A percentile compares a stretch with the other conserved stretches of the same genome.
These are phyloP conservation scores for Halocynthia aurantium DNA, from an alignment of 23 tunicate genomes.

Conservation along the genomic window DNA sequence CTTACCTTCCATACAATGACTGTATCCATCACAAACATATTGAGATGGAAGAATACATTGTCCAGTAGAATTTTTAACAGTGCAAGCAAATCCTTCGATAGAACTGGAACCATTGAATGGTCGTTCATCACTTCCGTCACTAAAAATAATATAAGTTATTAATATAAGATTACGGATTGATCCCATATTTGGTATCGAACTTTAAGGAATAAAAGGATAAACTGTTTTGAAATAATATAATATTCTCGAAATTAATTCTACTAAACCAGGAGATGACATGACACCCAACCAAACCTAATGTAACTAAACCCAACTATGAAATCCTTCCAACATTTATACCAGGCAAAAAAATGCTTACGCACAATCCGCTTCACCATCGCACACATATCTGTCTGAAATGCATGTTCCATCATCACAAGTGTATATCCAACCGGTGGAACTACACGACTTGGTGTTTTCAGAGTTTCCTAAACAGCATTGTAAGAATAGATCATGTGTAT, in stretches of 20 bases:
- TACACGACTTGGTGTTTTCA: neutral
- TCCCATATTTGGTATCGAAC: neutral
- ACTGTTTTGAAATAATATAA: too few species aligned
- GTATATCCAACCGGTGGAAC: neutral
- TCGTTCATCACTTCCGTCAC: slow-evolving; percentile 6
- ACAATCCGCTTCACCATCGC: neutral
- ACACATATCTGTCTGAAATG: neutral
- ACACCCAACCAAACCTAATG: neutral
- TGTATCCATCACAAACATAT: slow-evolving; percentile 7
- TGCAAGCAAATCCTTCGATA: neutral
- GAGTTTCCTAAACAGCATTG: too few species aligned
- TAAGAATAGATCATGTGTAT: too few species aligned
- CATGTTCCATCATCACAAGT: slow-evolving; percentile 8
- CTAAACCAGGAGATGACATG: neutral
- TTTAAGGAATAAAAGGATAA: too few species aligned
- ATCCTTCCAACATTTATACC: too few species aligned
- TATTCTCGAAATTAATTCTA: too few species aligned
- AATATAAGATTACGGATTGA: neutral
- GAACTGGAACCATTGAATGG: neutral
- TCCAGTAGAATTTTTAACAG: neutral
- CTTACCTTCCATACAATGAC: slow-evolving; percentile 1
- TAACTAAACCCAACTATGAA: too few species aligned
- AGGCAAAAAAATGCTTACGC: neutral
- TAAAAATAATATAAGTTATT: neutral
- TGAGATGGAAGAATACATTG: neutral